Evolutionary conservation across 1,140 invertebrate species (phyloP), one percentile per base, ranked within the genome.

Genomic region (Panagrolaimus sp.): DNA sequence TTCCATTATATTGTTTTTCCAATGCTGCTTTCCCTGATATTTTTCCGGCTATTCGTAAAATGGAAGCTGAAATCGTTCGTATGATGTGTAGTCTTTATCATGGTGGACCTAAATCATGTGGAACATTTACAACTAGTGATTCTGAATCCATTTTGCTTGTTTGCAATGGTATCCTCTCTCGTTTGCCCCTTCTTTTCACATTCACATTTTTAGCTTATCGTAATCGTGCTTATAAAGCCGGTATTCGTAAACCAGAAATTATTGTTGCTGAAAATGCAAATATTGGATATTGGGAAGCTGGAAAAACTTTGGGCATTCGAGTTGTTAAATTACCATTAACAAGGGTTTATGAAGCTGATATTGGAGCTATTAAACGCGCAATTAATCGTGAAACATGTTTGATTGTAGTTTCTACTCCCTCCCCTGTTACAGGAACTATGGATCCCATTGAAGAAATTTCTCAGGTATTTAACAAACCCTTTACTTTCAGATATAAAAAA

Each of bases 371-470:
- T 87, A 88, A 87, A 82, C 87, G 85, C 69, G 90, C 91, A 48
- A 96, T 98, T 68, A 90, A 87, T 51, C 86, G 85, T 45, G 91
- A 93, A 81, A 98, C 95, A 11, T 90, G 93, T 66, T 63, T 80
- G 79, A 81, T 82, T 16, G 92, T 94, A 70, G 93, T 90, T 3
- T 97, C 93, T n/a, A 89, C 91, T 0, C 95, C 95, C 0, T 91
- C 92, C 79, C 98, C 91, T 84, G 93, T 96, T 0, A 96, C 97
- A 85, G 96, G 96, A n/a, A 91, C 92, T 5, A 91, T 96, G 84
- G 96, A 98, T 84, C 88, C 94, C 76, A 92, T 98, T 68, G 86
- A 88, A 81, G 88, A 88, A 5, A 90, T 99, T 76, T 89, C 90
- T 0, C 86, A 88, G 75, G 86, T 86, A n/a, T 79, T 65, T 64